Evolutionary conservation across 2,113 vertebrate genomes (phyloP).

Genomic region (Morone saxatilis): DNA sequence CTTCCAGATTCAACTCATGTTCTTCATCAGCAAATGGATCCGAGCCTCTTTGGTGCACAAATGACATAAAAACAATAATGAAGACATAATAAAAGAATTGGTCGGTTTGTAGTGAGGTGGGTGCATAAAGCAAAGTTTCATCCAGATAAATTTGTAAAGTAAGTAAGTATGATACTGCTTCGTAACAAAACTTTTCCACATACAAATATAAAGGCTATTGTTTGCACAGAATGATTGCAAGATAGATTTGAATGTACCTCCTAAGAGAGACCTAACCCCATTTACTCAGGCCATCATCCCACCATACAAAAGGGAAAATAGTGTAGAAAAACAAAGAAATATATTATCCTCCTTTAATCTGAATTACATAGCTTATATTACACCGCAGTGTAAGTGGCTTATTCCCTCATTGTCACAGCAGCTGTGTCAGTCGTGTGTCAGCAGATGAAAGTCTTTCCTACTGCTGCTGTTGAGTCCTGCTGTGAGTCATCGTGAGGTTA

Average conservation of each 20-base stretch:
- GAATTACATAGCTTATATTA: background rate
- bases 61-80: background rate
- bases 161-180: background rate
- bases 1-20: background rate
- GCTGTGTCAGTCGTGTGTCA: slow-evolving; percentile 16
- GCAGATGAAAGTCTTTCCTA: background rate
- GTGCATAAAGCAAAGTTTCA: background rate
- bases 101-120: background rate
- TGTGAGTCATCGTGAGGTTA: slow-evolving; percentile 34
- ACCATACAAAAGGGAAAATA: background rate
- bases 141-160: background rate
- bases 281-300: background rate
- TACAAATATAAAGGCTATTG: background rate
- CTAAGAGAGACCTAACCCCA: background rate
- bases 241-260: background rate
- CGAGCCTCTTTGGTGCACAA: background rate
- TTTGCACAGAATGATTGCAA: background rate
- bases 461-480: background rate
- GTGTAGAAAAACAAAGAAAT: background rate
- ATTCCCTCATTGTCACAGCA: background rate
- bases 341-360: background rate
- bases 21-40: too few relatives aligned
- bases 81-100: background rate
- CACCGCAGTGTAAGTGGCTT: background rate
- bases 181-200: background rate